phyloP scores from a whole-genome alignment of 2,113 vertebrate genomes.

The Phoenicopterus ruber region DNA sequence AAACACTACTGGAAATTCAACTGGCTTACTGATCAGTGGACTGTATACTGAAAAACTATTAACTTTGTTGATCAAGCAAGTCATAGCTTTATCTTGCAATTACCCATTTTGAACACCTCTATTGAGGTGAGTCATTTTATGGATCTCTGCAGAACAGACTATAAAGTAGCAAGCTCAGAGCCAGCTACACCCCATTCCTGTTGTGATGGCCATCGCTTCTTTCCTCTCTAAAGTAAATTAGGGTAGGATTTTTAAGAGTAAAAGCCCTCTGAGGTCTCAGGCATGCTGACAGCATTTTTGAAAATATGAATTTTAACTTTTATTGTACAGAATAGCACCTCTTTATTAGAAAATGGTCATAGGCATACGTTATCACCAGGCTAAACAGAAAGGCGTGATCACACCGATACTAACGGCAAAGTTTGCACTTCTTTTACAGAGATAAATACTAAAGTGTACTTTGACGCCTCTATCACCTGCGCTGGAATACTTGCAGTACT shows the following conservation, averaged over 20 bases:
- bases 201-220: neutral
- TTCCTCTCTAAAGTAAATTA: neutral
- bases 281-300: neutral
- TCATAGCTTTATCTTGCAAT: neutral
- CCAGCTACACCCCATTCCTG: neutral
- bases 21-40: neutral
- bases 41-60: neutral
- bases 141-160: neutral
- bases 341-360: neutral
- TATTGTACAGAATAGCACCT: neutral
- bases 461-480: neutral
- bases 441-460: neutral
- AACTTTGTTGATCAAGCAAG: neutral
- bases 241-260: neutral
- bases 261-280: neutral
- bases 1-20: neutral
- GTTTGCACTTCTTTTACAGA: neutral
- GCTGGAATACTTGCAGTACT: neutral
- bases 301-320: neutral
- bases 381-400: neutral
- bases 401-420: neutral
- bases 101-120: neutral
- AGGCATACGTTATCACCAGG: neutral
- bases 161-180: neutral
- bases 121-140: constrained; percentile 1